Base-by-base conservation (phyloP, 1,140 invertebrate genomes). In the Linepithema humile region DNA sequence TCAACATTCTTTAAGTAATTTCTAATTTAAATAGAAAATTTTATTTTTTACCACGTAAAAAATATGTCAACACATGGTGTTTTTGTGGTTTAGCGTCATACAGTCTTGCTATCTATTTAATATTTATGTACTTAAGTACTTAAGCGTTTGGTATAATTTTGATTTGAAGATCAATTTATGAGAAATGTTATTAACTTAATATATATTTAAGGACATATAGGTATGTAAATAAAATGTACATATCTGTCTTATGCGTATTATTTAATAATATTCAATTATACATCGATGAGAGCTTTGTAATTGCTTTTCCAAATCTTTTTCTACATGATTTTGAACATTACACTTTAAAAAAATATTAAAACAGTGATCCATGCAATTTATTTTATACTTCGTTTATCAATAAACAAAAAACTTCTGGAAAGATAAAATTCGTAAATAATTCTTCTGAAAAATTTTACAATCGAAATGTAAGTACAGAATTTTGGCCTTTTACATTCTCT, bases 71-170 rank as follows among this genome's bases (percentile, higher is more conserved):
- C 38, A 62, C 40, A 6, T 35, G 12, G 10, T 0, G 15, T 64
- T 64, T 1, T 23, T 64, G 9, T 38, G 32, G n/a, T 38, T 64
- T 38, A 38, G 35, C 15, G 35, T 3, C 1, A 64, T 62, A 59
- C 10, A 0, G 12, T 32, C 26, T 59, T 59, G 3, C 0, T 73
- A 57, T 74, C 40, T 62, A 75, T 75, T 48, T 43, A 62, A 62
- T 48, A 35, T 32, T 64, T 77, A 38, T 69, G 23, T 78, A 78
- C 23, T 67, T 69, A 40, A 20, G 35, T 62, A 75, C 43, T 29
- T 40, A 2, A 29, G 0, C 1, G 20, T 23, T 40, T 69, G 35
- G 6, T 78, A 23, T 23, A 69, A 17, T 45, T 62, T 78, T 55
- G 23, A 3, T 4, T 2, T 43, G 69, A 17, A 60, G 45, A 32